Evolutionary conservation across 1,140 invertebrate species (phyloP).

Genomic region (Heliconius melpomene): DNA sequence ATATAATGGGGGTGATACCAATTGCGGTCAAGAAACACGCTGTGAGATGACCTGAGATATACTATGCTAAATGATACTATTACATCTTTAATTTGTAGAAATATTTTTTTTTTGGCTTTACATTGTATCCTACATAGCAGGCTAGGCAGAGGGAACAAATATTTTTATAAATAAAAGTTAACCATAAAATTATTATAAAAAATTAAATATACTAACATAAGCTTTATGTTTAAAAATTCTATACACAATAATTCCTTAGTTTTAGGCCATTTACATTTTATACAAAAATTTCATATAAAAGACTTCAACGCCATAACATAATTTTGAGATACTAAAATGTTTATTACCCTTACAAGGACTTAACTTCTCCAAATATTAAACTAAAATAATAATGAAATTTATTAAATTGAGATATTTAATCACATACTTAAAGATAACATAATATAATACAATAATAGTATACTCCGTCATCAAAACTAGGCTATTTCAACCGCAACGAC

Average conservation of each 20-base stretch:
- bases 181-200: no score
- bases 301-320: slow-evolving; percentile 31
- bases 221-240: neutral
- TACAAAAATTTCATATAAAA: slow-evolving; percentile 31
- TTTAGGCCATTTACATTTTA: neutral
- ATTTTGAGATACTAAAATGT: no score
- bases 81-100: neutral
- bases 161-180: no score
- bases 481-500: slow-evolving; percentile 38
- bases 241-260: neutral
- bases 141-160: no score
- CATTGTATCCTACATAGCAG: no score
- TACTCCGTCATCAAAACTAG: slow-evolving; percentile 21
- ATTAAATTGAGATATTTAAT: neutral
- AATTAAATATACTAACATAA: no score
- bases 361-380: no score
- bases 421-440: neutral
- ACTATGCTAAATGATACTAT: no score
- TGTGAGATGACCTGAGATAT: slow-evolving; percentile 1
- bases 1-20: neutral
- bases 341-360: no score
- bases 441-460: neutral
- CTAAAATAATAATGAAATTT: neutral
- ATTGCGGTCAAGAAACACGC: neutral
- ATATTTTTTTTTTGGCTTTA: neutral